Evolutionary conservation across 2,113 vertebrate species (phyloP).

Genomic region (Mirounga angustirostris): DNA sequence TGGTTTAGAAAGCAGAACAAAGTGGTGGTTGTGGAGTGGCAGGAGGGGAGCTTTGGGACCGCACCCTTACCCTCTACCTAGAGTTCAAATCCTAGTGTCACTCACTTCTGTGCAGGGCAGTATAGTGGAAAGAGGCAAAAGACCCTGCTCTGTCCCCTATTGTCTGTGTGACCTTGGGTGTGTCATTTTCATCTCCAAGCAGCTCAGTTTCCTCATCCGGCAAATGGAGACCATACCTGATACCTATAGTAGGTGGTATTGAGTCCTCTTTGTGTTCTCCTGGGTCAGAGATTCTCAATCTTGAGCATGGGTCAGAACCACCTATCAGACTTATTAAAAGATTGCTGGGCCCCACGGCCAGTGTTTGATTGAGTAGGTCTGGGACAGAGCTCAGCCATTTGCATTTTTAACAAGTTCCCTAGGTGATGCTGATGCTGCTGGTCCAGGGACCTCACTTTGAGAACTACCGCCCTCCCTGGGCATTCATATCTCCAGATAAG

Average conservation of each 20-base stretch:
- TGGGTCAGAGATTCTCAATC: background rate
- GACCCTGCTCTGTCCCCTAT: background rate
- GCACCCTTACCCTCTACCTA: background rate
- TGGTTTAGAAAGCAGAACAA: conserved; percentile 51
- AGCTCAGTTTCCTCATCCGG: background rate
- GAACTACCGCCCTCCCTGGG: background rate
- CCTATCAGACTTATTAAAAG: background rate
- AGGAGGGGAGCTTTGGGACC: background rate
- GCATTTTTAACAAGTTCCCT: background rate
- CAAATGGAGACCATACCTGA: background rate
- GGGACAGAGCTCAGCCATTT: background rate
- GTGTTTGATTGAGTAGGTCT: background rate
- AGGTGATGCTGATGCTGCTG: background rate
- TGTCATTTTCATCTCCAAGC: background rate
- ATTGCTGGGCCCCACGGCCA: background rate
- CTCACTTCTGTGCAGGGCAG: background rate
- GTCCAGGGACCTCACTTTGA: background rate
- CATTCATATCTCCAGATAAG: background rate
- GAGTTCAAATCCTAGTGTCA: background rate
- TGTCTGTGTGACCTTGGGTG: background rate
- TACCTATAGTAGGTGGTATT: rapidly evolving
- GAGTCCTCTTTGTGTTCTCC: background rate
- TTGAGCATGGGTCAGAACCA: background rate
- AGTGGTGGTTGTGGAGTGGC: background rate
- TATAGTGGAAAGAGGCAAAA: background rate